phyloP scores from a whole-genome alignment of 2,888 invertebrate genomes.

The Stratiomys singularior region DNA sequence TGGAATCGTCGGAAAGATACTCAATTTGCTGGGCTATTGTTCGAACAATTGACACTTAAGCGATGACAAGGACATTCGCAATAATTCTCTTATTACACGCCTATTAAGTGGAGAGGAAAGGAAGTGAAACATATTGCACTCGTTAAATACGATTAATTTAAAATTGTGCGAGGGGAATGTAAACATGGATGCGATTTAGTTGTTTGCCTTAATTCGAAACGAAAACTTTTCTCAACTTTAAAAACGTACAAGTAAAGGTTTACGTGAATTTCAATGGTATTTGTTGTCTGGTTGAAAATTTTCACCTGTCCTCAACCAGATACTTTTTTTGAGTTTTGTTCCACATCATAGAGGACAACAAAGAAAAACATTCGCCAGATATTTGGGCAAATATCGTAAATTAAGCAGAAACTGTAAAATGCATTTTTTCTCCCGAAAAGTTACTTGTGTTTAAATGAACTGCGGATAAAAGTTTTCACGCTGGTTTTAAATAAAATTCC shows the following conservation, averaged over 20 bases:
- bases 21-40: conserved; percentile 22
- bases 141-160: neutral
- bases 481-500: neutral
- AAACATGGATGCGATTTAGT: no score
- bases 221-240: neutral
- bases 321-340: neutral
- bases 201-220: neutral
- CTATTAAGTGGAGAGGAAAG: conserved; percentile 7
- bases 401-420: conserved; percentile 44
- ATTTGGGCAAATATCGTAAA: conserved; percentile 38
- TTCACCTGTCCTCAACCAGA: neutral
- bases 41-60: conserved; percentile 43
- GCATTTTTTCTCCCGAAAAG: conserved; percentile 48
- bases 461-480: conserved; percentile 51
- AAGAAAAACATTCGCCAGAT: neutral
- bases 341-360: neutral
- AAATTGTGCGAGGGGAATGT: neutral
- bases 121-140: neutral
- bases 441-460: conserved; percentile 50
- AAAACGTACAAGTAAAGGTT: neutral
- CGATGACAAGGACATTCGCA: conserved; percentile 33
- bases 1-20: conserved; percentile 15
- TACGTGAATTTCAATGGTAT: conserved; percentile 20
- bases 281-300: neutral
- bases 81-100: conserved; percentile 14